A percentile compares a stretch with the other conserved stretches of the same genome.
Conservation (phyloP, 1,140 invertebrate species). For the Spodoptera frugiperda region DNA sequence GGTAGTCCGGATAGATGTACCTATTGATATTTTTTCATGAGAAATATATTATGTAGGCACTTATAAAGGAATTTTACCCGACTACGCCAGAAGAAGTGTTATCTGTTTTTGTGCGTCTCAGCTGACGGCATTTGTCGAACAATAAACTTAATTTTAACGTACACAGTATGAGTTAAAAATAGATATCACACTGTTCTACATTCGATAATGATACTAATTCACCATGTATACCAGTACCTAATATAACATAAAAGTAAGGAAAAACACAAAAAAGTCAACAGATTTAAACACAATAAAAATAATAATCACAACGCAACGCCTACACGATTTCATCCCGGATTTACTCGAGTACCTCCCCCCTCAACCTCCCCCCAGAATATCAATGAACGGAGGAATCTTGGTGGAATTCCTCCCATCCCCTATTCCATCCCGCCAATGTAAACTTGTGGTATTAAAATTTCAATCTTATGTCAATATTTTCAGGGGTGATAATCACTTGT, state of each 20-base stretch:
- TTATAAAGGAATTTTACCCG: too few species aligned
- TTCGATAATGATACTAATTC: not conserved
- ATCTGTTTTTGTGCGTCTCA: too few species aligned
- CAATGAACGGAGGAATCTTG: conserved; percentile 18
- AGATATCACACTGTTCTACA: too few species aligned
- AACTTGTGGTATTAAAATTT: conserved; percentile 24
- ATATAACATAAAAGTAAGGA: not conserved
- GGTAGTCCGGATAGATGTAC: too few species aligned
- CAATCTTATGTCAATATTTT: conserved; percentile 6
- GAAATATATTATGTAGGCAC: too few species aligned
- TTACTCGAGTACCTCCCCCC: not conserved
- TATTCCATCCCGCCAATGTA: not conserved
- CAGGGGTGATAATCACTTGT: conserved; percentile 5
- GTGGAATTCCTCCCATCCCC: not conserved
- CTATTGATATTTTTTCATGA: too few species aligned
- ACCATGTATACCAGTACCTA: not conserved
- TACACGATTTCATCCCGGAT: not conserved
- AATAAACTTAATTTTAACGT: too few species aligned
- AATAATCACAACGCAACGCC: not conserved
- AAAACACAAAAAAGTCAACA: not conserved
- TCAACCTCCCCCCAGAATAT: not conserved
- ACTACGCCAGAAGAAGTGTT: too few species aligned
- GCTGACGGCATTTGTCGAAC: too few species aligned
- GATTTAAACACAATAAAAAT: conserved; percentile 18
- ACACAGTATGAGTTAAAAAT: too few species aligned